Evolutionary conservation across 2,888 invertebrate genomes (phyloP).

Genomic region (Empis livida): DNA sequence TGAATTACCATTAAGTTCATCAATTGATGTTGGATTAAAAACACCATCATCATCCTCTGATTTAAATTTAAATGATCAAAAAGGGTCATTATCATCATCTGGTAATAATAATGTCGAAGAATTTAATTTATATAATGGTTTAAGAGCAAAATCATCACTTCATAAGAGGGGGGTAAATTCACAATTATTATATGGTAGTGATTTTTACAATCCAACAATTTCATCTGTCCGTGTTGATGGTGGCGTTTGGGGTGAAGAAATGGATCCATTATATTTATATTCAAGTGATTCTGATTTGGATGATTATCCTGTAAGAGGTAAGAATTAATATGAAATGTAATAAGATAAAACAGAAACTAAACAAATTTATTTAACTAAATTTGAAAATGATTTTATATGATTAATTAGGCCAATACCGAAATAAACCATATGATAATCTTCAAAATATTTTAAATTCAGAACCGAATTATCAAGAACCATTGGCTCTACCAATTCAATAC

Average conservation of each 20-base stretch:
- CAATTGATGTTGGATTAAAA: not conserved
- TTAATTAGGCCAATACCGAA: conserved; percentile 18
- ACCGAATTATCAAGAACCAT: conserved; percentile 23
- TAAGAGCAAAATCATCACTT: conserved; percentile 9
- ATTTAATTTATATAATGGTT: too few species aligned
- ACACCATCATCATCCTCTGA: not conserved
- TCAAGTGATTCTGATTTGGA: conserved; percentile 24
- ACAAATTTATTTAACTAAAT: too few species aligned
- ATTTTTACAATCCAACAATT: conserved; percentile 12
- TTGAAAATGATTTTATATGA: not conserved
- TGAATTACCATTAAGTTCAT: not conserved
- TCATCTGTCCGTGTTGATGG: conserved; percentile 8
- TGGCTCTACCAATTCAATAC: conserved; percentile 27
- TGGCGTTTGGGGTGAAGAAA: conserved; percentile 31
- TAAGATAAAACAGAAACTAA: too few species aligned
- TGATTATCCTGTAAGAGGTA: conserved; percentile 25
- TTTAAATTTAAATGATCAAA: not conserved
- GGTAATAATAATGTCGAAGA: not conserved
- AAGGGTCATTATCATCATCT: not conserved
- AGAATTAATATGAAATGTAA: conserved; percentile 10
- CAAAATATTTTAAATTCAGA: conserved; percentile 33
- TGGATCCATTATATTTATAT: conserved; percentile 26
- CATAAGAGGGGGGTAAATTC: conserved; percentile 31
- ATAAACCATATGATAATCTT: conserved; percentile 33
- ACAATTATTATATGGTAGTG: conserved; percentile 14